Percentiles rank a stretch among this genome's conserved stretches.
Conservation (phyloP, 2,888 invertebrate species). For the Metopia argyrocephala region DNA sequence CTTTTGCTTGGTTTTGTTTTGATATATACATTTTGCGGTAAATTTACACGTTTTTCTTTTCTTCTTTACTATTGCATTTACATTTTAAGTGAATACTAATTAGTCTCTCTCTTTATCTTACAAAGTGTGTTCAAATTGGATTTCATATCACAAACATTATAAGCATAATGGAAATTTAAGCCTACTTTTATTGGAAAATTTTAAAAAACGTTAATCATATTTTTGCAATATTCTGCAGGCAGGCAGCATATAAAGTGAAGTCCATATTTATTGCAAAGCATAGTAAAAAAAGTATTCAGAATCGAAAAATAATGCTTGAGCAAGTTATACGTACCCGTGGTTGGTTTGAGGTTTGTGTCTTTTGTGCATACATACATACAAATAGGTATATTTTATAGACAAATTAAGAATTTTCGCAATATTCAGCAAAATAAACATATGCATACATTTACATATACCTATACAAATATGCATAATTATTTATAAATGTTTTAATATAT, state of each 20-base stretch:
- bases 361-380: constrained; percentile 4
- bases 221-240: neutral
- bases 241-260: constrained; percentile 8
- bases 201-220: neutral
- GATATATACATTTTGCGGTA: constrained; percentile 51
- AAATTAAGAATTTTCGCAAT: constrained; percentile 13
- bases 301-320: constrained; percentile 63
- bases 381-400: constrained; percentile 8
- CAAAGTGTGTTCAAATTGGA: constrained; percentile 3
- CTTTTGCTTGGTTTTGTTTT: constrained; percentile 43
- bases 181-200: constrained; percentile 10
- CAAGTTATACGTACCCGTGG: constrained; percentile 74
- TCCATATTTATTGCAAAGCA: neutral
- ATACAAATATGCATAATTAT: too few relatives aligned
- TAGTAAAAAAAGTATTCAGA: neutral
- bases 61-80: constrained; percentile 26
- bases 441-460: too few relatives aligned
- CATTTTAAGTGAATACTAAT: neutral
- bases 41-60: constrained; percentile 44
- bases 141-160: neutral
- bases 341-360: constrained; percentile 77
- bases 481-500: too few relatives aligned
- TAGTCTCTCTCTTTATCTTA: neutral
- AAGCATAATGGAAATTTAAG: constrained; percentile 16
- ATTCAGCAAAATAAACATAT: too few relatives aligned